These are phyloP conservation scores for Drosophila gunungcola DNA, from an alignment of 1,140 invertebrate species.

Conservation along the genomic window DNA sequence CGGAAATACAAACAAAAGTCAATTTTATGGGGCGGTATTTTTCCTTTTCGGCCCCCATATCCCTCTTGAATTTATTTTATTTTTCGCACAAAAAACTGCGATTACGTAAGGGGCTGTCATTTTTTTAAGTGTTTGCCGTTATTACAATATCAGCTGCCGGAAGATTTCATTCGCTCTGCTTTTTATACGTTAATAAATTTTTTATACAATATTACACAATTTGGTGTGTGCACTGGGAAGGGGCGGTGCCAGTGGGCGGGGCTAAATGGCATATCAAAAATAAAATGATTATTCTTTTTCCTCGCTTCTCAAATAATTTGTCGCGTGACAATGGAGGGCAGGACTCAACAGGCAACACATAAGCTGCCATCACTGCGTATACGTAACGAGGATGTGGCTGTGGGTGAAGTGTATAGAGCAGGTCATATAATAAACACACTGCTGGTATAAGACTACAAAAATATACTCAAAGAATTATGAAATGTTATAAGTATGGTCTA, in stretches of 20 bases:
- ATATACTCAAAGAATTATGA: constrained; percentile 12
- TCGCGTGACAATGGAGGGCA: constrained; percentile 54
- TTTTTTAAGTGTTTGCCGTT: constrained; percentile 77
- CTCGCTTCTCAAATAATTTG: constrained; percentile 68
- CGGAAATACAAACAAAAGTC: constrained; percentile 83
- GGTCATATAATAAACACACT: constrained; percentile 21
- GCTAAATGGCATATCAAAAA: constrained; percentile 78
- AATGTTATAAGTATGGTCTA: constrained; percentile 6
- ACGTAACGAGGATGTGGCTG: constrained; percentile 27
- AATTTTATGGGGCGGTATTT: constrained; percentile 70
- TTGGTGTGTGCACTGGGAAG: constrained; percentile 26
- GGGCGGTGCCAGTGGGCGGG: constrained; percentile 2
- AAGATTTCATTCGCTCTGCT: constrained; percentile 61
- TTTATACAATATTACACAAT: constrained; percentile 81
- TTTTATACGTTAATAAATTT: constrained; percentile 76
- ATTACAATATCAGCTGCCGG: constrained; percentile 79
- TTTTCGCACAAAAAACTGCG: constrained; percentile 28
- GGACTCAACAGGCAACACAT: constrained; percentile 67
- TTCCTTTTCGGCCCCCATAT: constrained; percentile 16
- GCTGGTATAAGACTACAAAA: constrained; percentile 21
- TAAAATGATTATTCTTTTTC: constrained; percentile 68
- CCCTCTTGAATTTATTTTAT: constrained; percentile 26
- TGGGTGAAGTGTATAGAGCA: background rate
- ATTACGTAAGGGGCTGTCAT: constrained; percentile 32
- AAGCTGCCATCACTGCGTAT: constrained; percentile 49